A percentile compares a stretch with the other conserved stretches of the same genome.
Evolutionary conservation across 2,797 vertebrate genomes (phyloP).

Genomic region (Anas capensis): DNA sequence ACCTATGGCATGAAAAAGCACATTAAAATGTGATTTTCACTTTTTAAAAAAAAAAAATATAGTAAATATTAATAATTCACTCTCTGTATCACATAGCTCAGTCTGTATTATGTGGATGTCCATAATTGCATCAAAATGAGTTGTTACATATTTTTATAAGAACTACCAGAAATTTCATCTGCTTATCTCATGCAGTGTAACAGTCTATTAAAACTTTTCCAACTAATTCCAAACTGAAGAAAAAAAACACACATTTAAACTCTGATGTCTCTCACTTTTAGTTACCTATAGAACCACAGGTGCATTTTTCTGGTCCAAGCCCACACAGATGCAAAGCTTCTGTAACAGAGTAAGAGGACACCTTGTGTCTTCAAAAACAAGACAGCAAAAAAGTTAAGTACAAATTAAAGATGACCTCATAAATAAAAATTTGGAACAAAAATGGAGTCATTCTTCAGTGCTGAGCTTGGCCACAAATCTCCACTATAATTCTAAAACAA

Average conservation of each 20-base stretch:
- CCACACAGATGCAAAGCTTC: not conserved
- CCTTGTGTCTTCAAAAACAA: not conserved
- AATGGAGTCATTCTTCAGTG: not conserved
- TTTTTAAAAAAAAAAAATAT: not conserved
- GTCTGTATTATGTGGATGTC: not conserved
- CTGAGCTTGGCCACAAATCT: not conserved
- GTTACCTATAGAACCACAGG: not conserved
- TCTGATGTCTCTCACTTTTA: not conserved
- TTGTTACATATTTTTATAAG: not conserved
- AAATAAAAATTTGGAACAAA: not conserved
- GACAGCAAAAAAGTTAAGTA: not conserved
- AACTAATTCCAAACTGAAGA: not conserved
- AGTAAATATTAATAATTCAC: not conserved
- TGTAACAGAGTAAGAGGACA: not conserved
- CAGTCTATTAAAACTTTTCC: not conserved
- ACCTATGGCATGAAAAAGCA: not conserved
- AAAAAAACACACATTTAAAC: not conserved
- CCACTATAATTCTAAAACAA: not conserved
- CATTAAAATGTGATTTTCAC: not conserved
- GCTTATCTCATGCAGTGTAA: not conserved
- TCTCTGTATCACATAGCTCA: not conserved
- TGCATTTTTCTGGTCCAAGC: not conserved
- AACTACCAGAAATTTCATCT: not conserved
- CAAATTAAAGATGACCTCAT: not conserved
- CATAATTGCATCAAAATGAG: not conserved